phyloP scores from a whole-genome alignment of 2,113 vertebrate genomes.

The Orientallactaga bullata region DNA sequence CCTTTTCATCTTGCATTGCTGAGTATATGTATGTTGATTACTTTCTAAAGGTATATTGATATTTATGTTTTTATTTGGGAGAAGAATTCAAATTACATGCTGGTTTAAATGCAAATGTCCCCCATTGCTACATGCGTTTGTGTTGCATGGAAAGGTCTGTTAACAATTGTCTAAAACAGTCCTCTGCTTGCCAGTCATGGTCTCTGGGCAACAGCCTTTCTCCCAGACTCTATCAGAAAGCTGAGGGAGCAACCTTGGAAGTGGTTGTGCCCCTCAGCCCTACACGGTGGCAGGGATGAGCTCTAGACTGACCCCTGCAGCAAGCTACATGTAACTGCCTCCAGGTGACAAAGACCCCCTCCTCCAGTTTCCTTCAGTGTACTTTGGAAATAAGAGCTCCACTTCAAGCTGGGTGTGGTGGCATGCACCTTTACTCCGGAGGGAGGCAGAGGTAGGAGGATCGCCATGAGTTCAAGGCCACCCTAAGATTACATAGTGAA shows the following conservation, averaged over 20 bases:
- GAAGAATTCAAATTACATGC: neutral
- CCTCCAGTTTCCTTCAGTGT: constrained; percentile 18
- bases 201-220: constrained; percentile 37
- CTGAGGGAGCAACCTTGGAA: neutral
- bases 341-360: neutral
- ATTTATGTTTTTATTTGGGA: neutral
- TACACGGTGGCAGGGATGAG: neutral
- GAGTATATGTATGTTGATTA: neutral
- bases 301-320: neutral
- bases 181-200: neutral
- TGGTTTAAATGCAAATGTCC: too few species aligned
- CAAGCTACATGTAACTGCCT: neutral
- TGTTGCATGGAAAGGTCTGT: neutral
- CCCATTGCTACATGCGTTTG: too few species aligned
- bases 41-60: neutral
- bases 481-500: too few species aligned
- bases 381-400: constrained; percentile 79
- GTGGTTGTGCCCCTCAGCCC: neutral
- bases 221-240: constrained; percentile 12
- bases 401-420: too few species aligned
- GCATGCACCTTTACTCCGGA: too few species aligned
- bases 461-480: too few species aligned
- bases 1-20: neutral
- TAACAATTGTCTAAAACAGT: neutral
- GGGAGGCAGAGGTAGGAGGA: too few species aligned